These are phyloP conservation scores for Salarias fasciatus DNA, from an alignment of 2,797 vertebrate species.

Conservation along the genomic window DNA sequence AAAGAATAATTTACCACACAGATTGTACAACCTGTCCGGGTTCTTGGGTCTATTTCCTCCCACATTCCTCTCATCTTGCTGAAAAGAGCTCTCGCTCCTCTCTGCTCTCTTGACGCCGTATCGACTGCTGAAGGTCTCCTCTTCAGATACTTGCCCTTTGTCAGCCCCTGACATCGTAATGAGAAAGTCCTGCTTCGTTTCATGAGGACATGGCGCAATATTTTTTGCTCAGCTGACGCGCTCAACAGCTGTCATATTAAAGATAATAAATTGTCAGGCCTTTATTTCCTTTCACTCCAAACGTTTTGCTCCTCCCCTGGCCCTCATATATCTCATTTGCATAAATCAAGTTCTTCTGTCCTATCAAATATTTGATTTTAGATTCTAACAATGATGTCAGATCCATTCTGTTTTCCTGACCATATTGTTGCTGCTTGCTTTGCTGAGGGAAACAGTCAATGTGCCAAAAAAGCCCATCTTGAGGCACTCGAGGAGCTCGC, in stretches of 20 bases:
- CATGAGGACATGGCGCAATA: constrained; percentile 32
- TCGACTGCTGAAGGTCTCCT: constrained; percentile 45
- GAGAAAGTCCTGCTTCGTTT: constrained; percentile 58
- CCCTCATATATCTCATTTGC: constrained; percentile 9
- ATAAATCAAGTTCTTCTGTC: constrained; percentile 12
- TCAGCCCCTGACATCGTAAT: constrained; percentile 43
- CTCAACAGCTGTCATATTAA: constrained; percentile 38
- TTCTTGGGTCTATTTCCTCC: constrained; percentile 26
- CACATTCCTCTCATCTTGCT: constrained; percentile 23
- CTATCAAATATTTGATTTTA: constrained; percentile 10
- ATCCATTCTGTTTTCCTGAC: constrained; percentile 13
- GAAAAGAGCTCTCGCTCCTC: constrained; percentile 17
- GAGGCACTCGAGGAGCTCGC: constrained; percentile 35
- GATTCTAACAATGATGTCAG: too few relatives aligned
- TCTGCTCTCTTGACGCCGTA: constrained; percentile 26
- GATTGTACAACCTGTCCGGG: constrained; percentile 35
- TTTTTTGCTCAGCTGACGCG: constrained; percentile 29
- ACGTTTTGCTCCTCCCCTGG: constrained; percentile 12
- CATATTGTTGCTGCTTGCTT: constrained; percentile 50
- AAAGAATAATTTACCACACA: constrained; percentile 43
- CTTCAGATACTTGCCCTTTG: constrained; percentile 54
- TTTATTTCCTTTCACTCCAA: constrained; percentile 15
- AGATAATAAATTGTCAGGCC: constrained; percentile 32
- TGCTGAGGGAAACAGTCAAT: constrained; percentile 10
- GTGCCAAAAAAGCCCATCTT: constrained; percentile 47